These are phyloP conservation scores for Betta splendens DNA, from an alignment of 2,797 vertebrate genomes.

Conservation along the genomic window DNA sequence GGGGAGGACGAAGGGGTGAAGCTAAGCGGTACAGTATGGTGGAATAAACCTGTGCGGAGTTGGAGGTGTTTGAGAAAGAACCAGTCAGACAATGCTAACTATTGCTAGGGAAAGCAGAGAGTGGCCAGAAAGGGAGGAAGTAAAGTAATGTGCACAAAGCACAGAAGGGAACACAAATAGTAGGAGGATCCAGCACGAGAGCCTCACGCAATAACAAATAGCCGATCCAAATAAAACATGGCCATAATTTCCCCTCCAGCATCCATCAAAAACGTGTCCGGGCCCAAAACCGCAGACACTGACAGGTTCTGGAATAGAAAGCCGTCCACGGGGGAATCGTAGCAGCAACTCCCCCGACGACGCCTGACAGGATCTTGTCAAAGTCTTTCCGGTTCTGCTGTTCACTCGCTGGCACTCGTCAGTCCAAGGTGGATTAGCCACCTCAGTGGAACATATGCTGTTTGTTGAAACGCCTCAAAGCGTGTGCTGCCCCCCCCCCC, in stretches of 20 bases:
- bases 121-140: background rate
- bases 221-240: background rate
- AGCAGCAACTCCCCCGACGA: conserved; percentile 60
- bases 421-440: conserved; percentile 79
- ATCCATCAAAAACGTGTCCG: conserved; percentile 17
- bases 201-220: background rate
- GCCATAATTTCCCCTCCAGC: background rate
- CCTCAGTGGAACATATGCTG: conserved; percentile 83
- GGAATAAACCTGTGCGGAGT: too few species aligned
- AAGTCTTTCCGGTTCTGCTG: conserved; percentile 67
- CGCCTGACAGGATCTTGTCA: conserved; percentile 78
- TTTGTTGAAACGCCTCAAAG: conserved; percentile 79
- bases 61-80: background rate
- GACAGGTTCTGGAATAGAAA: conserved; percentile 60
- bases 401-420: conserved; percentile 74
- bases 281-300: conserved; percentile 40
- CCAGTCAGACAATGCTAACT: background rate
- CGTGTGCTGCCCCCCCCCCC: conserved; percentile 29
- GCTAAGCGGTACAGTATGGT: conserved; percentile 91
- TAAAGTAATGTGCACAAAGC: too few species aligned
- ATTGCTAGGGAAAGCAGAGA: background rate
- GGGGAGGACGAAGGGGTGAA: conserved; percentile 87
- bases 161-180: too few species aligned
- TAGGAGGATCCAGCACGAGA: background rate
- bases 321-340: conserved; percentile 44